Percentiles rank a stretch among this genome's conserved stretches.
These are phyloP conservation scores for Psephotus haematonotus DNA, from an alignment of 2,113 vertebrate genomes.

Conservation along the genomic window DNA sequence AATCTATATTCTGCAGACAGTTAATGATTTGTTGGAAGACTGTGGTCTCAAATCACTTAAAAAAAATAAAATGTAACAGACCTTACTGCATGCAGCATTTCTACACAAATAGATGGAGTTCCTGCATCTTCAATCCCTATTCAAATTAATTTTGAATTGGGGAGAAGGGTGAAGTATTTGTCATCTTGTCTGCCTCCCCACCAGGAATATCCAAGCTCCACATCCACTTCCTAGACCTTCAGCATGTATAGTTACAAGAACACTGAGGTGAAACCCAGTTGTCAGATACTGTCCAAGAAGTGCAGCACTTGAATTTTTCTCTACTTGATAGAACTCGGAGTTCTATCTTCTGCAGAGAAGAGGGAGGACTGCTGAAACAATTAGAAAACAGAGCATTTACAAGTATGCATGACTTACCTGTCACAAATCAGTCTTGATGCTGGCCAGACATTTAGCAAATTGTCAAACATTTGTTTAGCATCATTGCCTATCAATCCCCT, in stretches of 20 bases:
- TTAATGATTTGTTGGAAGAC: neutral
- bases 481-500: neutral
- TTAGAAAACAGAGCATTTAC: neutral
- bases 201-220: neutral
- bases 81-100: neutral
- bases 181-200: neutral
- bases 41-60: neutral
- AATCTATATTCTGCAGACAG: neutral
- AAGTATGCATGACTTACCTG: neutral
- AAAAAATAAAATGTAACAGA: neutral
- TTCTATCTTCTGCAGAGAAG: neutral
- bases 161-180: neutral
- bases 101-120: neutral
- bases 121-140: neutral
- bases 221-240: neutral
- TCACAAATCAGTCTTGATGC: neutral
- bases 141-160: neutral
- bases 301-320: neutral
- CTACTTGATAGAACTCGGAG: neutral
- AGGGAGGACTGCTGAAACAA: neutral
- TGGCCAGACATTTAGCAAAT: neutral
- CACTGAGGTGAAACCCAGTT: neutral
- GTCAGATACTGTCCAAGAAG: neutral
- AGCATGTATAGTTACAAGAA: neutral
- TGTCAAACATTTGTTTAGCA: neutral